Percentiles rank a stretch among this genome's conserved stretches.
These are phyloP conservation scores for Orientallactaga bullata DNA, from an alignment of 2,113 vertebrate genomes.

Conservation along the genomic window DNA sequence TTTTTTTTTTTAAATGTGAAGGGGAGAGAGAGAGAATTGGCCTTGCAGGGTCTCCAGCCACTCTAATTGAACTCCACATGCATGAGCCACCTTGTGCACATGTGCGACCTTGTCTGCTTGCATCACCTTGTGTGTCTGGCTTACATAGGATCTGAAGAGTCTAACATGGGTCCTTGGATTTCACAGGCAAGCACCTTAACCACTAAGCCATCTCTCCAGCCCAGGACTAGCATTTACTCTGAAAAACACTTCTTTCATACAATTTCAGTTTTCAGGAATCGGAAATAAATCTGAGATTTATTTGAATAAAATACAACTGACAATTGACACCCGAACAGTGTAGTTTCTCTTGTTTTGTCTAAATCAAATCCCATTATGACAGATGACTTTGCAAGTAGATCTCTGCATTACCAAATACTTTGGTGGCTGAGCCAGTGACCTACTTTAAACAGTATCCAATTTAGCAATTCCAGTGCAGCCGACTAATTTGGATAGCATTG, in stretches of 20 bases:
- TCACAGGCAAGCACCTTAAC: too few relatives aligned
- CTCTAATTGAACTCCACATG: too few relatives aligned
- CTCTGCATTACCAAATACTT: constrained; percentile 73
- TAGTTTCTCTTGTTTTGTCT: constrained; percentile 58
- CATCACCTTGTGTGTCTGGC: too few relatives aligned
- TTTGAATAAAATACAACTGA: constrained; percentile 62
- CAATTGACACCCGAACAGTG: constrained; percentile 43
- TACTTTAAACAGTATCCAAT: constrained; percentile 72
- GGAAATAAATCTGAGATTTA: constrained; percentile 64
- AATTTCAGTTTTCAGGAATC: constrained; percentile 55
- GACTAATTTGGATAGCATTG: constrained; percentile 66
- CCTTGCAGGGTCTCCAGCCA: too few relatives aligned
- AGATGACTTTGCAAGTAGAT: constrained; percentile 66
- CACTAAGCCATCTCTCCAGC: too few relatives aligned
- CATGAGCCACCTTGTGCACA: too few relatives aligned
- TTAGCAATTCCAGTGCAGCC: constrained; percentile 67
- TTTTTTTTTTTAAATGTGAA: too few relatives aligned
- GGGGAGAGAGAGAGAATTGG: too few relatives aligned
- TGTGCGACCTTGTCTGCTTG: too few relatives aligned
- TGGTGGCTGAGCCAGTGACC: constrained; percentile 60
- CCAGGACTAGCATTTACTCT: neutral
- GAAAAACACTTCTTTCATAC: constrained; percentile 37
- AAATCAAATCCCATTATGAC: constrained; percentile 62
- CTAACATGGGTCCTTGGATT: too few relatives aligned
- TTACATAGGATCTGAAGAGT: too few relatives aligned